These are phyloP conservation scores for Sphyrna mokarran DNA, from an alignment of 2,113 vertebrate genomes.

Conservation along the genomic window DNA sequence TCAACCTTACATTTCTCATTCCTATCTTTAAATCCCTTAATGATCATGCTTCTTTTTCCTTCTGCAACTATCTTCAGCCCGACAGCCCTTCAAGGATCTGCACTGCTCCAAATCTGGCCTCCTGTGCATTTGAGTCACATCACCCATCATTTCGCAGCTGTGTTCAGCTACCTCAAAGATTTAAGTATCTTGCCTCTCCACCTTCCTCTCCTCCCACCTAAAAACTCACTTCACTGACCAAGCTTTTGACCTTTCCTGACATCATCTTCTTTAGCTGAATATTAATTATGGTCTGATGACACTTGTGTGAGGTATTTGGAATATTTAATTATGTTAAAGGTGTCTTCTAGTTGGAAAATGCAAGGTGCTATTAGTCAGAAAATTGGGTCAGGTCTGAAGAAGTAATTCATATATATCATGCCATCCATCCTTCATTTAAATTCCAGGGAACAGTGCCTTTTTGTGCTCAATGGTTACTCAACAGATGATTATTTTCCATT, in stretches of 20 bases:
- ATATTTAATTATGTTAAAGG: not conserved
- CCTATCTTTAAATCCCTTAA: not conserved
- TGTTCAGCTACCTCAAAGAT: not conserved
- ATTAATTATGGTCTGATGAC: not conserved
- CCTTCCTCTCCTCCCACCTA: not conserved
- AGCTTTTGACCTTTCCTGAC: not conserved
- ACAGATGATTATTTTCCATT: not conserved
- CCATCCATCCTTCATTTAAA: not conserved
- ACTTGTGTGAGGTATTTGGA: not conserved
- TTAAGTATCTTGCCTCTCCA: not conserved
- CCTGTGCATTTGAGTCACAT: not conserved
- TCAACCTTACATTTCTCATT: not conserved
- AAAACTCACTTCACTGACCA: not conserved
- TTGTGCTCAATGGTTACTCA: not conserved
- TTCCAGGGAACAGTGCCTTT: not conserved
- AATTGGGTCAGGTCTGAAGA: not conserved
- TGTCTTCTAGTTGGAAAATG: not conserved
- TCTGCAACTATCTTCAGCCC: not conserved
- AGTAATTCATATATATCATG: not conserved
- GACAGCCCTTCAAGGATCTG: not conserved
- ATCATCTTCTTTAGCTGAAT: not conserved
- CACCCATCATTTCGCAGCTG: not conserved
- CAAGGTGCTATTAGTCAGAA: not conserved
- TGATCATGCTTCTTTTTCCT: not conserved
- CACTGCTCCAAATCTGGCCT: not conserved